phyloP scores from a whole-genome alignment of 2,888 invertebrate species.

The Agriopis marginaria region DNA sequence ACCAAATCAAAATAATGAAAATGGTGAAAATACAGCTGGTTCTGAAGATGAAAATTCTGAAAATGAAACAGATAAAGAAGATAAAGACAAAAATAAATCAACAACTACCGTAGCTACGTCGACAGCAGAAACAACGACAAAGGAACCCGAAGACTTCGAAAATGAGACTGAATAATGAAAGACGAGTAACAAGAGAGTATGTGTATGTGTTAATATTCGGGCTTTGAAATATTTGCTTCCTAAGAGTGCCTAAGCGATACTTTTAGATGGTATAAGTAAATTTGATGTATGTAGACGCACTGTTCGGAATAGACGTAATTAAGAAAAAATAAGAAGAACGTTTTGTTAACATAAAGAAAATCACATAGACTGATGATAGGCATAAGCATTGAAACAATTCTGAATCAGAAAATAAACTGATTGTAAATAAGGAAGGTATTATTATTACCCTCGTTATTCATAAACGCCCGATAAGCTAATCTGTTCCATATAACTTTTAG shows the following conservation, averaged over 20 bases:
- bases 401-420: not conserved
- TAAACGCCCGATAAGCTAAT: too few species aligned
- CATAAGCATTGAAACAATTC: too few species aligned
- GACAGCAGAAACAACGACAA: constrained; percentile 50
- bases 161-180: constrained; percentile 69
- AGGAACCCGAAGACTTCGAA: constrained; percentile 55
- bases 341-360: not conserved
- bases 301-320: not conserved
- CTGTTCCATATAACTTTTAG: too few species aligned
- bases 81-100: constrained; percentile 16
- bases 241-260: not conserved
- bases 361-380: too few species aligned
- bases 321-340: not conserved
- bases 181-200: not conserved
- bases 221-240: constrained; percentile 11
- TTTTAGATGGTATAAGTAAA: constrained; percentile 1
- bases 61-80: constrained; percentile 15
- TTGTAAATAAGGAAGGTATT: not conserved
- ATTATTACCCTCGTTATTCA: too few species aligned
- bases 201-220: constrained; percentile 16
- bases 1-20: constrained; percentile 3
- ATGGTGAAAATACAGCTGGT: constrained; percentile 11
- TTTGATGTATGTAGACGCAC: not conserved
- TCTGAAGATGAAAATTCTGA: constrained; percentile 34
- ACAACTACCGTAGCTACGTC: constrained; percentile 37